These are phyloP conservation scores for Formicarius rufipectus DNA, from an alignment of 2,113 vertebrate species.

Conservation along the genomic window DNA sequence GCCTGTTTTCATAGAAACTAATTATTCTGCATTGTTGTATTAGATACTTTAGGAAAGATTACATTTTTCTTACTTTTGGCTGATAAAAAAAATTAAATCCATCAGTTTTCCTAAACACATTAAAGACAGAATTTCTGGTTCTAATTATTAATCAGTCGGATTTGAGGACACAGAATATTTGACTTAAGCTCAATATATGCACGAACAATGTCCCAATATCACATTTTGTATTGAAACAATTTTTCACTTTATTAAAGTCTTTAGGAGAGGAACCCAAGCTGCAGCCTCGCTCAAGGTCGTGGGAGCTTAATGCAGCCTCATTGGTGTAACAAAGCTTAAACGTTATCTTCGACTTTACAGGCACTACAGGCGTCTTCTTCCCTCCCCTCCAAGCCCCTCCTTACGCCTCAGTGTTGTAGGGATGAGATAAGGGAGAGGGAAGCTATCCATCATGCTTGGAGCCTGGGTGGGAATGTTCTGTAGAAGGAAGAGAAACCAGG, in stretches of 20 bases:
- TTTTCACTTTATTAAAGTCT: slow-evolving; percentile 83
- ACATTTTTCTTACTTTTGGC: slow-evolving; percentile 83
- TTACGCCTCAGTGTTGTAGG: slow-evolving; percentile 4
- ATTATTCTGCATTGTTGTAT: slow-evolving; percentile 84
- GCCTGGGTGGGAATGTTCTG: not conserved
- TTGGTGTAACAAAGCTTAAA: slow-evolving; percentile 67
- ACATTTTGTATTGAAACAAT: slow-evolving; percentile 79
- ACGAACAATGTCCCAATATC: slow-evolving; percentile 79
- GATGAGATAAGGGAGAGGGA: slow-evolving; percentile 38
- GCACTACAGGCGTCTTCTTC: slow-evolving; percentile 47
- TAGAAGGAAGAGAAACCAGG: not conserved
- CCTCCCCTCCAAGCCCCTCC: slow-evolving; percentile 11
- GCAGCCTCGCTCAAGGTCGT: slow-evolving; percentile 44
- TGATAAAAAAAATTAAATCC: slow-evolving; percentile 87
- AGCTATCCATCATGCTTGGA: not conserved
- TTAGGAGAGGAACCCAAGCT: slow-evolving; percentile 61
- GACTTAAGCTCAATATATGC: slow-evolving; percentile 80
- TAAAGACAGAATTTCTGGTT: slow-evolving; percentile 78
- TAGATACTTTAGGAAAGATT: slow-evolving; percentile 86
- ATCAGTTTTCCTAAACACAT: slow-evolving; percentile 86
- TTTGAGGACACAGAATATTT: slow-evolving; percentile 79
- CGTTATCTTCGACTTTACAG: slow-evolving; percentile 70
- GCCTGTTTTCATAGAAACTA: slow-evolving; percentile 83
- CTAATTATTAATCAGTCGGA: slow-evolving; percentile 84
- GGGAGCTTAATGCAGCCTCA: slow-evolving; percentile 49